Percentiles rank a stretch among this genome's conserved stretches.
phyloP scores from a whole-genome alignment of 1,140 invertebrate genomes.

The Pseudachorutes palmiensis region DNA sequence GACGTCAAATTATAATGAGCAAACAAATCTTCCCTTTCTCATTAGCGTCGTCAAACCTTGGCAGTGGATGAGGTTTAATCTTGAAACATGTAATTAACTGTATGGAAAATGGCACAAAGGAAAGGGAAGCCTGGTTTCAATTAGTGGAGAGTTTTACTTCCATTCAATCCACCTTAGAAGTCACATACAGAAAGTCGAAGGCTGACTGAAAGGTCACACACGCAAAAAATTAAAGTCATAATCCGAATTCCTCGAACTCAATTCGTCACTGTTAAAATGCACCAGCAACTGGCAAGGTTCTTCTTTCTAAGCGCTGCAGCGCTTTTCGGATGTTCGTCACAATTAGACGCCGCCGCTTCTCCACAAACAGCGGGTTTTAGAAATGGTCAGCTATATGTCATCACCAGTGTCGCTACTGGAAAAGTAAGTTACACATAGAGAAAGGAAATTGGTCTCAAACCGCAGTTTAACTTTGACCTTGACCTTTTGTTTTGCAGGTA shows the following conservation, averaged over 20 bases:
- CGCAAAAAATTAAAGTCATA: not conserved
- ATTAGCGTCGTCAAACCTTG: not conserved
- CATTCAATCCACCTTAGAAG: not conserved
- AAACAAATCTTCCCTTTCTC: not conserved
- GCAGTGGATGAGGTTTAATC: not conserved
- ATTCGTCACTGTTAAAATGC: not conserved
- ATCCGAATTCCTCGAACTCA: not conserved
- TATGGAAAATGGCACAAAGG: not conserved
- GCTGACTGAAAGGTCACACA: not conserved
- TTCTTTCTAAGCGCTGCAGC: not conserved
- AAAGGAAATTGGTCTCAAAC: not conserved
- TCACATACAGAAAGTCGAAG: not conserved
- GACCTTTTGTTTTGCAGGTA: not conserved
- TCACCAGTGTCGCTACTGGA: not conserved
- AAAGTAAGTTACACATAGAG: not conserved
- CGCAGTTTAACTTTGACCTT: not conserved
- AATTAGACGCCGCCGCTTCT: not conserved
- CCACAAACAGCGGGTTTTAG: not conserved
- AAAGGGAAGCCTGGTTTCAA: constrained; percentile 6
- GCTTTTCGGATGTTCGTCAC: not conserved
- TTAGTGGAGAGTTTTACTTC: not conserved
- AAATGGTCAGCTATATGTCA: not conserved
- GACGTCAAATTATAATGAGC: not conserved
- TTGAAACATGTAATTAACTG: too few species aligned
- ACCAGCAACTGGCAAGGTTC: not conserved